Conservation (phyloP, 2,113 vertebrate species). For the Ammodytes dubius region DNA sequence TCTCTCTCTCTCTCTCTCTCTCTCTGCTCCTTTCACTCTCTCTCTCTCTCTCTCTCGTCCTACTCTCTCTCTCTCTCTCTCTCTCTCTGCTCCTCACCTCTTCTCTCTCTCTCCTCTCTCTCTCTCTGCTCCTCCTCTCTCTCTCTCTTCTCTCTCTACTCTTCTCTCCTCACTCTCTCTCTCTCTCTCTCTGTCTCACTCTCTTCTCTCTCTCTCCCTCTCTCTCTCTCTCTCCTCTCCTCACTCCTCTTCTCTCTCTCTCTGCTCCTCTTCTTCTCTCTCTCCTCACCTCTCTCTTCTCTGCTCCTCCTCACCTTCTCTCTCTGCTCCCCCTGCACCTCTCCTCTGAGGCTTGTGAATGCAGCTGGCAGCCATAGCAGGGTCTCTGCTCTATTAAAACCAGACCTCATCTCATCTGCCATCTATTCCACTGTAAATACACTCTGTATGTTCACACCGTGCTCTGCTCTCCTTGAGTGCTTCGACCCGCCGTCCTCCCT, state of each 20-base stretch:
- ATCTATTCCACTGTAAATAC: slow-evolving; percentile 75
- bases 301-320: slow-evolving; percentile 49
- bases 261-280: slow-evolving; percentile 33
- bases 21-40: slow-evolving; percentile 48
- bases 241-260: no score
- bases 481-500: slow-evolving; percentile 61
- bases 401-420: slow-evolving; percentile 75
- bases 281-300: no score
- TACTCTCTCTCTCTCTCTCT: no score
- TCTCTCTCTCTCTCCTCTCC: no score
- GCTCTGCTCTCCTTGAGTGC: slow-evolving; percentile 64
- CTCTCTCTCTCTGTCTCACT: no score
- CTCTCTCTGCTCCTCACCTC: no score
- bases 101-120: no score
- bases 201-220: no score
- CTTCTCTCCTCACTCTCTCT: no score
- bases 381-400: slow-evolving; percentile 75
- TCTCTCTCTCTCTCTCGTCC: no score
- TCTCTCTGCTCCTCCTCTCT: slow-evolving; percentile 48
- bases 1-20: no score
- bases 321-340: slow-evolving; percentile 73
- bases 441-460: slow-evolving; percentile 59
- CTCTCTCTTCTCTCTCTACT: no score
- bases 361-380: slow-evolving; percentile 70
- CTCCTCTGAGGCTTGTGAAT: slow-evolving; percentile 70